These are phyloP conservation scores for Euzophera pinguis DNA, from an alignment of 2,888 invertebrate genomes.

Conservation along the genomic window DNA sequence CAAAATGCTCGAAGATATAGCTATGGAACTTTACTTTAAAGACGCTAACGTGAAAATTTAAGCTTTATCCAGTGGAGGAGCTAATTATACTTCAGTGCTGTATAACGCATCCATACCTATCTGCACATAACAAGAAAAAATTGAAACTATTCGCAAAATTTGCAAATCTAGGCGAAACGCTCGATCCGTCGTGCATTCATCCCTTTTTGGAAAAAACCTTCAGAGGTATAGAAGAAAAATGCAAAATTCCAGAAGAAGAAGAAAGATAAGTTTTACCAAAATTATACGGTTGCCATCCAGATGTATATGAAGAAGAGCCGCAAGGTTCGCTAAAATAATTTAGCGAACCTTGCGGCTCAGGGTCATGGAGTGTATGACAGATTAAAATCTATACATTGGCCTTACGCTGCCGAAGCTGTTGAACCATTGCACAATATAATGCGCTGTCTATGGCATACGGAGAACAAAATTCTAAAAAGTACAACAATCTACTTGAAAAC, in stretches of 20 bases:
- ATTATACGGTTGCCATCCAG: constrained; percentile 28
- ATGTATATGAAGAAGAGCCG: constrained; percentile 34
- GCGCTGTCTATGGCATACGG: constrained; percentile 41
- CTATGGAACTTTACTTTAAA: neutral
- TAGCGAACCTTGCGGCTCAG: constrained; percentile 34
- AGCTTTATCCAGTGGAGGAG: neutral
- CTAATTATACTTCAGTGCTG: neutral
- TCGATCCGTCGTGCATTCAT: neutral
- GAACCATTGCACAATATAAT: constrained; percentile 42
- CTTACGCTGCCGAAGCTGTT: constrained; percentile 33
- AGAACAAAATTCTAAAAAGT: constrained; percentile 36
- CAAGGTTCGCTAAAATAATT: too few relatives aligned
- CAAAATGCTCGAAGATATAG: neutral
- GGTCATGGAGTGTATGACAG: constrained; percentile 38
- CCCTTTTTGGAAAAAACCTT: neutral
- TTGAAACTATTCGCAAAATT: neutral
- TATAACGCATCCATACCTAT: neutral
- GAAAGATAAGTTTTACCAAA: constrained; percentile 17
- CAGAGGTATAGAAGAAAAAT: neutral
- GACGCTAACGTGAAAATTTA: neutral
- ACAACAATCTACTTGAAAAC: constrained; percentile 2
- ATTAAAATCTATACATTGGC: constrained; percentile 33
- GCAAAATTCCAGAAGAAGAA: neutral
- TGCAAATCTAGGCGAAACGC: neutral
- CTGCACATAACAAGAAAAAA: neutral